A percentile compares a stretch with the other conserved stretches of the same genome.
Conservation (phyloP, 2,888 invertebrate species). For the Thereva nobilitata region DNA sequence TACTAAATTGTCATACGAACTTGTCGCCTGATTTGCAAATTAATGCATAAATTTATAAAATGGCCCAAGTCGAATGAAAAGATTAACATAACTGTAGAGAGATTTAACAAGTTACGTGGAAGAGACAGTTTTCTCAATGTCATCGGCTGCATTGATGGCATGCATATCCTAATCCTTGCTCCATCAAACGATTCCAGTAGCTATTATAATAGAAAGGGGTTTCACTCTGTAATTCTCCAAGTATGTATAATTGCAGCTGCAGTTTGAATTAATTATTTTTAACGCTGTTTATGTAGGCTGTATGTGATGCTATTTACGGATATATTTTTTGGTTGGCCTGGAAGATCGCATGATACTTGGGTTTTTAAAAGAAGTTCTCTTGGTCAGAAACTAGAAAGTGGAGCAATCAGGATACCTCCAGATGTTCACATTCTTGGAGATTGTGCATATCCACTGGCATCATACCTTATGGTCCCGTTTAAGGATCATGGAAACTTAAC, state of each 20-base stretch:
- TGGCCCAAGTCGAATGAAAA: conserved; percentile 8
- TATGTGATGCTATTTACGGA: conserved; percentile 6
- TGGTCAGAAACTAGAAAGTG: conserved; percentile 5
- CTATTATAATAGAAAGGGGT: conserved; percentile 1
- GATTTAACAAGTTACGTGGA: not conserved
- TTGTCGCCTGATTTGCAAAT: conserved; percentile 1
- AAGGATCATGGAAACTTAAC: no score
- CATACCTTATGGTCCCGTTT: no score
- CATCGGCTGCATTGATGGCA: not conserved
- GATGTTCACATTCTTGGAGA: conserved; percentile 3
- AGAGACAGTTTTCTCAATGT: conserved; percentile 10
- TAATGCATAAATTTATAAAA: not conserved
- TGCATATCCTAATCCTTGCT: not conserved
- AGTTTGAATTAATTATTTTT: conserved; percentile 1
- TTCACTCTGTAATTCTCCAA: conserved; percentile 4
- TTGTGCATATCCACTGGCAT: not conserved
- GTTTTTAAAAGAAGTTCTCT: conserved; percentile 8
- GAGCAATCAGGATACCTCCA: not conserved
- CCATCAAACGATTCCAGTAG: conserved; percentile 3
- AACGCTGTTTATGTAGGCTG: not conserved
- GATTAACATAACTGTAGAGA: conserved; percentile 3
- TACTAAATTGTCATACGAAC: not conserved
- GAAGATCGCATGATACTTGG: conserved; percentile 4
- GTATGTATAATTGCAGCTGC: not conserved
- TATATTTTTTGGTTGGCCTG: conserved; percentile 4